Evolutionary conservation across 1,140 invertebrate species (phyloP), one percentile per base, ranked within the genome.

Genomic region (Drosophila carrolli): DNA sequence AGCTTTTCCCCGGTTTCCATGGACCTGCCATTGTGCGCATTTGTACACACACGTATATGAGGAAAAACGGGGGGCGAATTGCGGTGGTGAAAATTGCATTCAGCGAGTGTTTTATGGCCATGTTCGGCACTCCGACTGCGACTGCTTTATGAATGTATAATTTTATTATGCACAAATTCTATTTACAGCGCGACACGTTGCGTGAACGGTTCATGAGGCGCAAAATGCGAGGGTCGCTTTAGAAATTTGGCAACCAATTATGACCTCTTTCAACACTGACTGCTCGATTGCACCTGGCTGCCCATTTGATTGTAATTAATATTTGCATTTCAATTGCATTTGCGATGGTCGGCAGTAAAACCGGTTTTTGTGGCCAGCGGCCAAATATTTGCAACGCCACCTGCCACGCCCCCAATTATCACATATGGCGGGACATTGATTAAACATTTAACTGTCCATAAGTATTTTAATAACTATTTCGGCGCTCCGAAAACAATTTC

Each of bases 391-490:
- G 41, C 48, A 41, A 41, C 53, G 37, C 43, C 9, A 38, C 10
- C 60, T 14, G 32, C 29, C 55, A 43, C 48, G 32, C 55, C 72
- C 51, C 51, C 71, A 75, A 75, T 75, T 75, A 75, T 75, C 72
- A 63, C 68, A 50, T 71, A 43, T 72, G 71, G 58, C 59, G 23
- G 70, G 40, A n/a, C 72, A 75, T 75, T 75, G 62, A 74, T 75
- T 75, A 65, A 75, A 75, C 72, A 75, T 75, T 75, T 57, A 71
- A 29, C 66, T 51, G 48, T 54, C 48, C 73, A 77, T 47, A 76
- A 74, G 92, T 93, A 93, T 88, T 83, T 90, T 46, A 68, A 66
- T 68, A 67, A 68, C 61, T 54, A 54, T 68, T 53, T 66, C 47
- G 65, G 16, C 47, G 10, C 23, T 54, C 47, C 60, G 47, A 46